Evolutionary conservation across 2,113 vertebrate genomes (phyloP).

Genomic region (Suncus etruscus): DNA sequence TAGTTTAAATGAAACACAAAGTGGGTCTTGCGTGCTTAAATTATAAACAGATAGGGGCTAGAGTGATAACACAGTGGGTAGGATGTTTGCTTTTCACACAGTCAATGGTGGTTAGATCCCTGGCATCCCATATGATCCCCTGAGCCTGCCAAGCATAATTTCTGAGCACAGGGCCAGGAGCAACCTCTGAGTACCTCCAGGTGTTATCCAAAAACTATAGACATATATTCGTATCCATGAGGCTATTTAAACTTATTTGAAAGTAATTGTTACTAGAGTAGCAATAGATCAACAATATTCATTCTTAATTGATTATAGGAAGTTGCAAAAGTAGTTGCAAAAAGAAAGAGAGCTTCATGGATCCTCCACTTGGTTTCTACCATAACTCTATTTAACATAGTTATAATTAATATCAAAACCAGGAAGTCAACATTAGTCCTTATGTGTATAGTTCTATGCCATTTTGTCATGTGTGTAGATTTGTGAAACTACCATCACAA

Average conservation of each 20-base stretch:
- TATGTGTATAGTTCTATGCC: neutral
- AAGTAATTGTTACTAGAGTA: too few species aligned
- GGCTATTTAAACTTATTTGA: neutral
- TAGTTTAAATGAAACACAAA: conserved; percentile 25
- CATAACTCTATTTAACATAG: neutral
- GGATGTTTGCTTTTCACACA: too few species aligned
- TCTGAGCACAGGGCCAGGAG: too few species aligned
- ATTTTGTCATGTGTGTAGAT: neutral
- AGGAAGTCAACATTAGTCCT: neutral
- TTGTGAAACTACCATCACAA: neutral
- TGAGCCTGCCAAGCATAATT: too few species aligned
- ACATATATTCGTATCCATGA: neutral
- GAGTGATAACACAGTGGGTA: too few species aligned
- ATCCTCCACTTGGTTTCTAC: neutral
- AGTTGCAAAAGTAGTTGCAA: conserved; percentile 2
- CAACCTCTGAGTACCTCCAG: too few species aligned
- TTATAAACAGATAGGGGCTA: neutral
- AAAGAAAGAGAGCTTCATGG: neutral
- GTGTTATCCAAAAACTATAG: too few species aligned
- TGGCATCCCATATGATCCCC: too few species aligned
- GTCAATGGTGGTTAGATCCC: too few species aligned
- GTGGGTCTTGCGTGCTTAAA: neutral
- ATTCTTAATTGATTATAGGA: neutral
- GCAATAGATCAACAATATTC: too few species aligned
- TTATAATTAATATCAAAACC: neutral